Percentiles rank a stretch among this genome's conserved stretches.
Conservation (phyloP, 2,888 invertebrate genomes). For the Caradrina clavipalpis region DNA sequence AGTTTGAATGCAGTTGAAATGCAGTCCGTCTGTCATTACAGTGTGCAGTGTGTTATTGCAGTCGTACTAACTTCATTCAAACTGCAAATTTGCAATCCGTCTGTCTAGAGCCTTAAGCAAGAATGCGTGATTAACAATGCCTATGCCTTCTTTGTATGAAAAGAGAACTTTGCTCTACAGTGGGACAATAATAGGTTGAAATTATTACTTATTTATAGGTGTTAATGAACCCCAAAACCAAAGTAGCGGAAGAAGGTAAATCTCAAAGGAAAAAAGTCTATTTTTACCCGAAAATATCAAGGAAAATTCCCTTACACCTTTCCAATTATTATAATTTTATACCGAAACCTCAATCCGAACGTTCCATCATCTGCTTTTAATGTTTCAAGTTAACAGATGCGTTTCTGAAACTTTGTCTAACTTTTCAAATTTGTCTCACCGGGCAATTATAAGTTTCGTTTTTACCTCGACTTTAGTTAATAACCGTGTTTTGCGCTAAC, state of each 20-base stretch:
- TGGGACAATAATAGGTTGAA: no score
- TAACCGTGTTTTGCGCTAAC: slow-evolving; percentile 49
- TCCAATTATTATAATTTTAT: slow-evolving; percentile 36
- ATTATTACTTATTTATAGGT: not conserved
- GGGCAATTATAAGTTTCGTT: slow-evolving; percentile 79
- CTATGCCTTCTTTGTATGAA: no score
- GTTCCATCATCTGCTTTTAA: slow-evolving; percentile 66
- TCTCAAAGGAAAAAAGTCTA: not conserved
- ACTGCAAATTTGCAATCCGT: no score
- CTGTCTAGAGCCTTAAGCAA: no score
- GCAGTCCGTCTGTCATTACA: no score
- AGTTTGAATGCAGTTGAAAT: no score
- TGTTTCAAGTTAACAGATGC: slow-evolving; percentile 75
- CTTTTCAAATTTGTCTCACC: slow-evolving; percentile 78
- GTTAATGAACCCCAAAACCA: not conserved
- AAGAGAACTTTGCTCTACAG: no score
- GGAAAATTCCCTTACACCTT: slow-evolving; percentile 19
- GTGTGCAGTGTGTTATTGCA: no score
- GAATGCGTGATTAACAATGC: no score
- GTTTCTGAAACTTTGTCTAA: slow-evolving; percentile 68
- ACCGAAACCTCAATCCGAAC: slow-evolving; percentile 57
- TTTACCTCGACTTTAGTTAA: slow-evolving; percentile 56
- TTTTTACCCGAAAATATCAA: slow-evolving; percentile 4
- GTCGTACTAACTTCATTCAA: no score
- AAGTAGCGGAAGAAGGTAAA: not conserved